A percentile compares a stretch with the other conserved stretches of the same genome.
phyloP scores from a whole-genome alignment of 2,888 invertebrate species.

The Pecten maximus region DNA sequence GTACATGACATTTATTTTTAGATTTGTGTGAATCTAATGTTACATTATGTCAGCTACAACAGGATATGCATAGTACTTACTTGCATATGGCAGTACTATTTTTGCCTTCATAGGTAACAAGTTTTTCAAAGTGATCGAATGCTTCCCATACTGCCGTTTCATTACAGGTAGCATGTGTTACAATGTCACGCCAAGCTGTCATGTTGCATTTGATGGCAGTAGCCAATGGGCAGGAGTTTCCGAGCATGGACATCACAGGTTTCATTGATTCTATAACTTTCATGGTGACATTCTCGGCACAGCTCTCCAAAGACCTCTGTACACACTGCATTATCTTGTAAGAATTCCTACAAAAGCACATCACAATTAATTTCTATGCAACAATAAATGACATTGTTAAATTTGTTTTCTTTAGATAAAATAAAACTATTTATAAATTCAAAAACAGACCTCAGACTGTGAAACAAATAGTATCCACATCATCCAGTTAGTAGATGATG shows the following conservation, averaged over 20 bases:
- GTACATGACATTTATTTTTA: no score
- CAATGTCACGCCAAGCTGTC: slow-evolving; percentile 17
- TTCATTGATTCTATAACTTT: neutral
- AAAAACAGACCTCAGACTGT: no score
- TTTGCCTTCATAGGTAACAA: neutral
- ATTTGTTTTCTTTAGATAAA: no score
- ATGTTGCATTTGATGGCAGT: slow-evolving; percentile 45
- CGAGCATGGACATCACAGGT: slow-evolving; percentile 40
- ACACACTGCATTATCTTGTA: slow-evolving; percentile 45
- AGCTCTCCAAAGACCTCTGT: slow-evolving; percentile 43
- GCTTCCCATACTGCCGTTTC: slow-evolving; percentile 38
- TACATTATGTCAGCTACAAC: neutral
- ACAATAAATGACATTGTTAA: neutral
- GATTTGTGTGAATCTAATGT: no score
- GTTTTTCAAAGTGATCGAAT: slow-evolving; percentile 37
- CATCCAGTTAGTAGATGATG: no score
- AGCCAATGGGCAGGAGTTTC: slow-evolving; percentile 49
- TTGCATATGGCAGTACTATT: slow-evolving; percentile 45
- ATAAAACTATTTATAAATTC: no score
- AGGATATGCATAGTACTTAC: neutral
- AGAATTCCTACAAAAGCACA: slow-evolving; percentile 42
- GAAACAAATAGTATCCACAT: no score
- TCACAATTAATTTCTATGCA: neutral
- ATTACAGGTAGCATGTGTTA: slow-evolving; percentile 42
- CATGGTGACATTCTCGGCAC: slow-evolving; percentile 35